These are phyloP conservation scores for Tragelaphus scriptus DNA, from an alignment of 2,113 vertebrate genomes.

Conservation along the genomic window DNA sequence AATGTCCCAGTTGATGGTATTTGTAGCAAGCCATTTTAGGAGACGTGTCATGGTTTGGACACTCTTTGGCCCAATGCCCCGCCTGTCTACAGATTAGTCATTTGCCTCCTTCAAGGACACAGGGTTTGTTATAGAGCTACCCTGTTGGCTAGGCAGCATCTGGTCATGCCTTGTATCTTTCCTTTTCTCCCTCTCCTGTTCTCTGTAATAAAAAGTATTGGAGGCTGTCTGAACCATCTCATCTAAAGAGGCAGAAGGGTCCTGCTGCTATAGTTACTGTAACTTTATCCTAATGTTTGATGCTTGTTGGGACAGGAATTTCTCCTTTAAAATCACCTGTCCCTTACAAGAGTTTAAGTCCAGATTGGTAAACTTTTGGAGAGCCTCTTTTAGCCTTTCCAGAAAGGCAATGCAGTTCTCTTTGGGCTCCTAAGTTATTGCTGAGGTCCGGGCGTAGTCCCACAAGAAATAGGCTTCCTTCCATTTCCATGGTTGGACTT, in stretches of 20 bases:
- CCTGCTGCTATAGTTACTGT: background rate
- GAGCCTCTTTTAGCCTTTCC: background rate
- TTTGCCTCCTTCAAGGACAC: background rate
- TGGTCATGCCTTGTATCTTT: background rate
- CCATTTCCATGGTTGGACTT: background rate
- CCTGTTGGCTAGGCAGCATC: background rate
- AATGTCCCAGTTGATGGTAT: background rate
- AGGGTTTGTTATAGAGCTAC: background rate
- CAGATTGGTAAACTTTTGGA: background rate
- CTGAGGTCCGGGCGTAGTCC: rapidly evolving
- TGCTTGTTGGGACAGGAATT: background rate
- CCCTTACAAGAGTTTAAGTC: background rate
- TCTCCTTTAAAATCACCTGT: background rate
- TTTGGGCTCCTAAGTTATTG: background rate
- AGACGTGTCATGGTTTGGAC: background rate
- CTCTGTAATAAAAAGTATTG: background rate
- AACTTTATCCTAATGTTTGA: background rate
- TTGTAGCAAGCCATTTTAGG: background rate
- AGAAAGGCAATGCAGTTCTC: background rate
- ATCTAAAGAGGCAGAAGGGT: background rate
- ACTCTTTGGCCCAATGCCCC: rapidly evolving
- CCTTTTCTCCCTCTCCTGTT: background rate
- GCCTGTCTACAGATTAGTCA: background rate
- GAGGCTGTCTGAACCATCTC: background rate
- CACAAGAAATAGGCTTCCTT: background rate